Evolutionary conservation across 2,113 vertebrate species (phyloP).

Genomic region (Cavia aperea): DNA sequence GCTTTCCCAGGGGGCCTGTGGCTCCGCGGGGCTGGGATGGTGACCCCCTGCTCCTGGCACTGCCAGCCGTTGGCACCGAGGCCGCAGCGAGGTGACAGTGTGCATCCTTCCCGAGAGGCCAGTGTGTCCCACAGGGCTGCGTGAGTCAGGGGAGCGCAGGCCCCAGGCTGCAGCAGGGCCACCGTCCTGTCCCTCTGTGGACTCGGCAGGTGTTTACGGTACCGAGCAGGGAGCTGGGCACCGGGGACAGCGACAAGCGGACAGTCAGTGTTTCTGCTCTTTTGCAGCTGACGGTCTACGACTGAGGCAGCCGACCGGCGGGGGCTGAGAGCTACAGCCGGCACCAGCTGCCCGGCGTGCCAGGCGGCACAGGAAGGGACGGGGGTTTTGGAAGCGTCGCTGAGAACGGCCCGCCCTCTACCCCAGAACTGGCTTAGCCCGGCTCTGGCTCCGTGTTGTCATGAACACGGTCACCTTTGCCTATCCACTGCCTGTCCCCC

Average conservation of each 20-base stretch:
- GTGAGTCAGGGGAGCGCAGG: neutral
- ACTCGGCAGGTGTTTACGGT: neutral
- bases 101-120: neutral
- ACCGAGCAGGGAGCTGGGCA: neutral
- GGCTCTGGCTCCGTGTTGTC: neutral
- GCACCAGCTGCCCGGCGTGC: neutral
- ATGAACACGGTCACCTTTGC: neutral
- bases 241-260: fast-evolving
- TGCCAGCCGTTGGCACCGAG: neutral
- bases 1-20: neutral
- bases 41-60: neutral
- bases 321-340: neutral
- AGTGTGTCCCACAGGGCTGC: neutral
- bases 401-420: neutral
- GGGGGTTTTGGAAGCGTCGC: neutral
- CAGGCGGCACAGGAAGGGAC: neutral
- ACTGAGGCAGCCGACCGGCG: neutral
- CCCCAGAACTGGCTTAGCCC: neutral
- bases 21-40: neutral
- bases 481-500: neutral
- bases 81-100: too few species aligned
- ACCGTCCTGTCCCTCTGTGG: neutral
- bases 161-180: neutral
- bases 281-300: too few species aligned
- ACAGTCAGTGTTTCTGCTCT: neutral